Evolutionary conservation across 2,888 invertebrate species (phyloP).

Genomic region (Tenodera sinensis): DNA sequence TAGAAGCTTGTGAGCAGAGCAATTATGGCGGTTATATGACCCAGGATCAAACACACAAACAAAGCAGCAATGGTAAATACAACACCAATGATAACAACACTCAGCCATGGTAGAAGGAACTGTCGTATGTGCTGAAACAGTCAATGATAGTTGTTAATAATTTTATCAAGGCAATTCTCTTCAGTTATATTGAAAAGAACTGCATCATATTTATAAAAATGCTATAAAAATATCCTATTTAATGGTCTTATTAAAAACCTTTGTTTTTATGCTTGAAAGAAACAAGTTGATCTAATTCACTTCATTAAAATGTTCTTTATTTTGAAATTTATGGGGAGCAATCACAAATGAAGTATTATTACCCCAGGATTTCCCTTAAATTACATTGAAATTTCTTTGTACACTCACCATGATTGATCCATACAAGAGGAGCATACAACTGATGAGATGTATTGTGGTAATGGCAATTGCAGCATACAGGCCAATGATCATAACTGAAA

Average conservation of each 20-base stretch:
- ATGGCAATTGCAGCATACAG: conserved; percentile 45
- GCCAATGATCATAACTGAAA: conserved; percentile 44
- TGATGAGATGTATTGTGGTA: conserved; percentile 44
- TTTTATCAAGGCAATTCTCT: too few relatives aligned
- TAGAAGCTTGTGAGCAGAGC: conserved; percentile 19
- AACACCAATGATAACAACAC: conserved; percentile 42
- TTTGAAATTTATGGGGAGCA: too few relatives aligned
- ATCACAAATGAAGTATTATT: too few relatives aligned
- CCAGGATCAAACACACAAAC: conserved; percentile 35
- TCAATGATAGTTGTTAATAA: background rate
- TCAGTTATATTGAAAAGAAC: too few relatives aligned
- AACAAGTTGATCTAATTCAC: too few relatives aligned
- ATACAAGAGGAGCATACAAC: conserved; percentile 45
- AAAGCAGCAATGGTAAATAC: conserved; percentile 38
- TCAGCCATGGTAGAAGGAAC: conserved; percentile 47
- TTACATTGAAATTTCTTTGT: background rate
- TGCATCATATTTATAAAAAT: too few relatives aligned
- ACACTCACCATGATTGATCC: conserved; percentile 45
- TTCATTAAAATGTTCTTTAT: too few relatives aligned
- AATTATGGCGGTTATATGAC: conserved; percentile 14
- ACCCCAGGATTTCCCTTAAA: too few relatives aligned
- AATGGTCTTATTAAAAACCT: too few relatives aligned
- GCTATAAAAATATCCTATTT: too few relatives aligned
- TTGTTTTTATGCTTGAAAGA: too few relatives aligned
- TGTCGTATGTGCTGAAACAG: conserved; percentile 43